Percentiles rank a stretch among this genome's conserved stretches.
Conservation (phyloP, 2,113 vertebrate genomes). For the Tiliqua scincoides region DNA sequence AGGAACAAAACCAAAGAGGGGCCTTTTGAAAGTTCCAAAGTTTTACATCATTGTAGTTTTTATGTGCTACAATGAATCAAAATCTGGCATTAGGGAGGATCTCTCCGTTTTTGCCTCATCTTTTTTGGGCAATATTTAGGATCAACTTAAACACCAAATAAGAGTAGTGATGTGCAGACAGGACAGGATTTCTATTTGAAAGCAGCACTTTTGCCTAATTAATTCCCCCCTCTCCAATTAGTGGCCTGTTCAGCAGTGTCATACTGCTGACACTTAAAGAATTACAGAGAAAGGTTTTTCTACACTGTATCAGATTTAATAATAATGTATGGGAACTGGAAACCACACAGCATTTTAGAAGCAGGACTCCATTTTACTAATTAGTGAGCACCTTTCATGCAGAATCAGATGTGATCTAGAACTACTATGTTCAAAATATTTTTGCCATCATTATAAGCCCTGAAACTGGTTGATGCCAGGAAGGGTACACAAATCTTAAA, state of each 20-base stretch:
- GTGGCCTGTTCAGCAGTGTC: slow-evolving; percentile 19
- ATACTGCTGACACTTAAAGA: background rate
- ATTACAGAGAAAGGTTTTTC: accelerated
- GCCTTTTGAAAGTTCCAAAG: background rate
- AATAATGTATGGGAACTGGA: accelerated
- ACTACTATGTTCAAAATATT: background rate
- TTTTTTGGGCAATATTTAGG: background rate
- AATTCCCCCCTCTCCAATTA: background rate
- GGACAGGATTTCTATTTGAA: background rate
- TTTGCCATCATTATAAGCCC: background rate
- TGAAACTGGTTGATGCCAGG: background rate
- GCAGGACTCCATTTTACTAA: background rate
- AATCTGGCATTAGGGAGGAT: background rate
- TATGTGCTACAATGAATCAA: background rate
- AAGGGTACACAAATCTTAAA: background rate
- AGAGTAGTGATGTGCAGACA: background rate
- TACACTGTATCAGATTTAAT: background rate
- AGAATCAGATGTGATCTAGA: background rate
- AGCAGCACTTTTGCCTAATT: background rate
- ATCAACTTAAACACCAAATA: background rate
- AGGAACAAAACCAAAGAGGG: background rate
- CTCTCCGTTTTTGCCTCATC: background rate
- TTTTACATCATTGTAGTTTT: background rate
- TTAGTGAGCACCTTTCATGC: background rate
- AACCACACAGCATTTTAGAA: background rate